Base-by-base conservation (phyloP, 2,888 invertebrate genomes). In the Cloeon dipterum region DNA sequence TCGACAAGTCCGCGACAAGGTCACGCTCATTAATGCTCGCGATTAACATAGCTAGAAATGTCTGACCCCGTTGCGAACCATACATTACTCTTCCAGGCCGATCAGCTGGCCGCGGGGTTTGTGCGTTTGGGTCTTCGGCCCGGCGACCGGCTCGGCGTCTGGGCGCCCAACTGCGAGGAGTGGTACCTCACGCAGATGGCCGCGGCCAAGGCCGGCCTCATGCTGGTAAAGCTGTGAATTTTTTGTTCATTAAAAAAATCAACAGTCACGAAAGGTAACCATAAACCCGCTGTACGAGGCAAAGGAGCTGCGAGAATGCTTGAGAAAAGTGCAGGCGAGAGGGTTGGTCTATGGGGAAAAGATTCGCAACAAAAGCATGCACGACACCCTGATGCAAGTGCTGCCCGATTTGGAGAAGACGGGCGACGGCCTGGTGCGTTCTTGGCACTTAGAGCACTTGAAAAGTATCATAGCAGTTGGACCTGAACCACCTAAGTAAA, bases 61-160 rank as follows among this genome's bases (percentile, higher is more conserved):
- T n/a, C n/a, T n/a, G n/a, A n/a, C n/a, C n/a, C n/a, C n/a, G n/a
- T n/a, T n/a, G n/a, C n/a, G n/a, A n/a, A n/a, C n/a, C n/a, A n/a
- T n/a, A n/a, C n/a, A n/a, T n/a, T n/a, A n/a, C n/a, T n/a, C 11
- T 8, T 39, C 17, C 50, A 81, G 66, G 71, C 70, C 1, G 73
- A 81, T 49, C 59, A 59, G 37, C 49, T 83, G 3, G 82, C 81
- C 0, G 72, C 74, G 2, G 77, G 78, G 2, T 59, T 86, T 1
- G 46, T 64, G n/a, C 63, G 66, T 26, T 47, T 79, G 18, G 83
- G 83, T 0, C 48, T 85, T 14, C 51, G 66, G 38, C 62, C 56
- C 20, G 81, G 81, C 1, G 85, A 88, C 49, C 56, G 74, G 7
- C 50, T 89, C 3, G 85, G 75, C 1, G 59, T 88, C 17, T 83